Evolutionary conservation across 2,888 invertebrate species (phyloP), one percentile per base, ranked within the genome.

Genomic region (Capitulum mitella): DNA sequence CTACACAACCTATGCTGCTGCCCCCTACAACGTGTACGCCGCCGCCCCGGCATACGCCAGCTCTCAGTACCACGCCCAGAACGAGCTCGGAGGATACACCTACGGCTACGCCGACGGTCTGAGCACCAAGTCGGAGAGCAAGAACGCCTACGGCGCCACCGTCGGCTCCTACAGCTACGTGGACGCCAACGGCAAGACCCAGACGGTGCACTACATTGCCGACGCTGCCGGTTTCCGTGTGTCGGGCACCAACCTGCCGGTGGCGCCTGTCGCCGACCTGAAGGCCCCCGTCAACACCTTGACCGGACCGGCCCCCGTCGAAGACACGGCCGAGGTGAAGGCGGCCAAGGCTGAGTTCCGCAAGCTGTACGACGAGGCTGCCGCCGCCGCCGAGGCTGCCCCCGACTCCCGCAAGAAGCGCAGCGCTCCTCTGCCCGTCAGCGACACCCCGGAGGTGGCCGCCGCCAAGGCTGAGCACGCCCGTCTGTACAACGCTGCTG

Each of bases 101-200:
- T 89, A 89, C 84, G 91, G 90, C 43, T 91, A 91, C 84, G 86
- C 89, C 26, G 90, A 89, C 82, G 90, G 90, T 79, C 88, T 89
- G 78, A 90, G 90, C 82, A 87, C 91, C 81, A 91, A 91, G 84
- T 87, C 89, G 40, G 91, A 91, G 75, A 78, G 64, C 46, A 79
- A 80, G 34, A 80, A 81, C 64, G 79, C 78, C 70, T 79, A 78
- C 46, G 81, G 81, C 29, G 77, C 78, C 29, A 80, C 80, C 43
- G 48, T 78, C 3, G 81, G 81, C 3, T 79, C 80, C n/a, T 81
- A 80, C 80, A 81, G 80, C 78, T 81, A 79, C 74, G 78, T 81
- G 46, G 81, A 80, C 78, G 29, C 80, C 26, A 79, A 80, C 40
- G 90, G 90, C 32, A 81, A 88, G 82, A 82, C 89, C 10, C 90